Base-by-base conservation (phyloP, 1,140 invertebrate genomes). In the Eufriesea mexicana region DNA sequence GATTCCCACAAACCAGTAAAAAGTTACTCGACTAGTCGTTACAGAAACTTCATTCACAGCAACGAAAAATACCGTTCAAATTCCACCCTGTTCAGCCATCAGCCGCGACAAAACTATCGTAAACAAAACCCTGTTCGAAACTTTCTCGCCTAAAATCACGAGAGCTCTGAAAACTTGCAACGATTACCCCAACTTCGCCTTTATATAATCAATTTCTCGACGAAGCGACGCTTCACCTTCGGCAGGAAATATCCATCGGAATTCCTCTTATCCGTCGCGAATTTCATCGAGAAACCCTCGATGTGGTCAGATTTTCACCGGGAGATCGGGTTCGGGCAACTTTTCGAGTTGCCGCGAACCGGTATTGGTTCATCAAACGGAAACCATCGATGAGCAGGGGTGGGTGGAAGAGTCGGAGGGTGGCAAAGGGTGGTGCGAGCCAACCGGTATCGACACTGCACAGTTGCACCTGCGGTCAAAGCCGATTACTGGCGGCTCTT, bases 281-380 rank as follows among this genome's bases (percentile, higher is more conserved):
- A 20, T 57, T 59, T 28, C 42, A 57, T 57, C 76, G 12, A 57
- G n/a, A 23, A 61, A 49, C n/a, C 23, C 55, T 45, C 25, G 51
- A 74, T 14, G n/a, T 2, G 57, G 18, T 16, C 2, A 16, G 18
- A 75, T 49, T 42, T 20, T 16, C 7, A n/a, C 10, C 28, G 73
- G 18, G 49, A 62, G 57, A 61, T 35, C 73, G 59, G 0, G n/a
- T 75, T 35, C 16, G 25, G 20, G 59, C 9, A 71, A 61, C 14
- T 28, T 55, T 25, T 45, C 14, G 42, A 79, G 23, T 61, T 49
- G 2, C 23, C 28, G 45, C 25, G 20, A 28, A 59, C 23, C n/a
- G 64, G n/a, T 79, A 51, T 72, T 55, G 55, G 55, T 57, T 71
- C 89, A 90, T 90, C 84, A 86, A 89, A 85, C 83, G 83, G 84